Conservation (phyloP, 2,888 invertebrate genomes). For the Plebejus argus region DNA sequence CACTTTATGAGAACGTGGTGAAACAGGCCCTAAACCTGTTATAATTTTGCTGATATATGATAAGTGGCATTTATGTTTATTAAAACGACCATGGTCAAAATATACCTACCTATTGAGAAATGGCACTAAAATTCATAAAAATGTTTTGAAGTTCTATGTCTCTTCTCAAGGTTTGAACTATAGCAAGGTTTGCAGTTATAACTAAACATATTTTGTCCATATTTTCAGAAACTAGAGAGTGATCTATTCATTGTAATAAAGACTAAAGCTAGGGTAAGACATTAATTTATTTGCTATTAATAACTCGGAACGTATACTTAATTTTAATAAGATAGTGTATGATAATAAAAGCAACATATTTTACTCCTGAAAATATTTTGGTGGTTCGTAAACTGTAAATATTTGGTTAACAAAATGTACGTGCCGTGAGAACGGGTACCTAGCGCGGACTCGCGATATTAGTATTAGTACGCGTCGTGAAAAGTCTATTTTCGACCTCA, state of each 20-base stretch:
- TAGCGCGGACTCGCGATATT: too few relatives aligned
- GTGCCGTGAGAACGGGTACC: too few relatives aligned
- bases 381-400: neutral
- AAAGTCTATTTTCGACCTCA: too few relatives aligned
- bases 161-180: neutral
- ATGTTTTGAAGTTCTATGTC: neutral
- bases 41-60: too few relatives aligned
- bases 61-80: neutral
- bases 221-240: neutral
- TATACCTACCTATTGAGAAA: too few relatives aligned
- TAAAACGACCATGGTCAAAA: neutral
- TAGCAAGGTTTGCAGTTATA: neutral
- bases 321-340: neutral
- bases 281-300: neutral
- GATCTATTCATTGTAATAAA: neutral
- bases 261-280: neutral
- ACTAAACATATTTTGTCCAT: neutral
- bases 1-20: too few relatives aligned
- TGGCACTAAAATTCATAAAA: neutral
- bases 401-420: too few relatives aligned
- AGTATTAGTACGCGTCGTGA: too few relatives aligned
- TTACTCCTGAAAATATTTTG: slow-evolving; percentile 4
- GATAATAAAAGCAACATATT: neutral
- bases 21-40: too few relatives aligned
- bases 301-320: neutral